A percentile compares a stretch with the other conserved stretches of the same genome.
Conservation (phyloP, 2,888 invertebrate genomes). For the Andrena haemorrhoa region DNA sequence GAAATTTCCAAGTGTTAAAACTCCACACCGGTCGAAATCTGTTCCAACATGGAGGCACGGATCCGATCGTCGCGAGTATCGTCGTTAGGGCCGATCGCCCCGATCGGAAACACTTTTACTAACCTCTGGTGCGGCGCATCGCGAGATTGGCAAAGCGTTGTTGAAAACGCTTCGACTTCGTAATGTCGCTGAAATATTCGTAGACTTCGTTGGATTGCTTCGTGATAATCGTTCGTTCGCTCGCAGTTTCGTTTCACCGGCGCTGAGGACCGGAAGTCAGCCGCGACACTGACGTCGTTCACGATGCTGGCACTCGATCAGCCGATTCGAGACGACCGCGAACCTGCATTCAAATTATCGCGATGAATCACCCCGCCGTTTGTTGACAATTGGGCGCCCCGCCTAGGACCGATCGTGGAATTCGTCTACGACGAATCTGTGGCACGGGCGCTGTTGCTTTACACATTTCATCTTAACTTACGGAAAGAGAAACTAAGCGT, state of each 20-base stretch:
- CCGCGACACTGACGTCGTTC: slow-evolving; percentile 43
- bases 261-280: slow-evolving; percentile 49
- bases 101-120: neutral
- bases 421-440: slow-evolving; percentile 14
- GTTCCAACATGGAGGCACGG: slow-evolving; percentile 15
- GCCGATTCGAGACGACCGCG: slow-evolving; percentile 59
- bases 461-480: neutral
- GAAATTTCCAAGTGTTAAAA: neutral
- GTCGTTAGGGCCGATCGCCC: neutral
- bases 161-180: slow-evolving; percentile 5
- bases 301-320: slow-evolving; percentile 63
- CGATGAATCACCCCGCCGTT: slow-evolving; percentile 54
- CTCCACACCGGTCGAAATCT: neutral
- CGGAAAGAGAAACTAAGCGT: neutral
- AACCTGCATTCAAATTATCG: slow-evolving; percentile 63
- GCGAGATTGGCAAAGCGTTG: neutral
- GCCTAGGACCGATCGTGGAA: neutral
- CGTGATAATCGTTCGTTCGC: slow-evolving; percentile 47
- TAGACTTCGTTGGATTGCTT: slow-evolving; percentile 27
- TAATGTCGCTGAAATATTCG: neutral
- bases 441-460: too few relatives aligned
- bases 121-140: slow-evolving; percentile 38
- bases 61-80: neutral
- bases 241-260: slow-evolving; percentile 49
- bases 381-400: slow-evolving; percentile 18